Conservation (phyloP, 2,113 vertebrate genomes). For the Nesoenas mayeri region DNA sequence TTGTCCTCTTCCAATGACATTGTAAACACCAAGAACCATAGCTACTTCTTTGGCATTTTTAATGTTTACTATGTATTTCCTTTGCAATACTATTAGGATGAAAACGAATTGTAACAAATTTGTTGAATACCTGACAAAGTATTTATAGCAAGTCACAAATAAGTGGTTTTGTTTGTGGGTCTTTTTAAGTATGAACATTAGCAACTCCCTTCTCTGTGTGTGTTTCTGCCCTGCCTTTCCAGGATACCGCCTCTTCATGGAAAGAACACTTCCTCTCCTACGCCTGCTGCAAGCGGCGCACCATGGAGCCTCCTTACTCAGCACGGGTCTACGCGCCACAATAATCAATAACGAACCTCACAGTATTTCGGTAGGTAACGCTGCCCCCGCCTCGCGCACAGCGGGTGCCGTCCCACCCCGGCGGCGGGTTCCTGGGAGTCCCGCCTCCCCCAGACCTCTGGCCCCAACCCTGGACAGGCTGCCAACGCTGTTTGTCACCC, state of each 20-base stretch:
- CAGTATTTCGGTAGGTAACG: not conserved
- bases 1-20: not conserved
- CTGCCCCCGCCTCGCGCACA: not conserved
- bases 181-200: not conserved
- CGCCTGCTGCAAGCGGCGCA: not conserved
- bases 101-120: not conserved
- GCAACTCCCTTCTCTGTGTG: not conserved
- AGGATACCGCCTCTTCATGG: not conserved
- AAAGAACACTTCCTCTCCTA: not conserved
- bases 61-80: not conserved
- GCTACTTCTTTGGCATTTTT: not conserved
- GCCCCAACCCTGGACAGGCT: fast-evolving
- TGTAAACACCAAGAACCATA: not conserved
- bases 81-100: not conserved
- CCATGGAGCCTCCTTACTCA: not conserved
- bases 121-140: not conserved
- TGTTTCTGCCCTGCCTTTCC: not conserved
- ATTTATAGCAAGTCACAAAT: not conserved
- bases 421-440: not conserved
- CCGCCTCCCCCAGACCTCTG: not conserved
- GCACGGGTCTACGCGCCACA: not conserved
- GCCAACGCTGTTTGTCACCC: not conserved
- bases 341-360: conserved; percentile 1
- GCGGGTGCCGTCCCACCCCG: not conserved
- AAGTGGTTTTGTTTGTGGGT: not conserved